phyloP scores from a whole-genome alignment of 2,888 invertebrate species.

The Strigamia crassipes region DNA sequence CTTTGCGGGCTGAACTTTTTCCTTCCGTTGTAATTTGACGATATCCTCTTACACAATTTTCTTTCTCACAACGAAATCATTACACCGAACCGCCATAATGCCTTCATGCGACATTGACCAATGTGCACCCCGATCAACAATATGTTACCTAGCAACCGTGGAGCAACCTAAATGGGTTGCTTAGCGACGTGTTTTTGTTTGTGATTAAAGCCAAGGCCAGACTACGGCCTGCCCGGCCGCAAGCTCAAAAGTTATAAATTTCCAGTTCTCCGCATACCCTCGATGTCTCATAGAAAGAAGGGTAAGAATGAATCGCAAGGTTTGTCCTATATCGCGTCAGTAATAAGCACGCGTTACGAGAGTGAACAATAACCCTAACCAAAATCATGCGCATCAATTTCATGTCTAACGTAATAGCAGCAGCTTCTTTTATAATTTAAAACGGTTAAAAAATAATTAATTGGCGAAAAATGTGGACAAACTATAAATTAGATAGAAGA shows the following conservation, averaged over 20 bases:
- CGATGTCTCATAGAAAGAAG: slow-evolving; percentile 5
- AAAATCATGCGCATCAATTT: too few species aligned
- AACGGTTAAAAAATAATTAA: too few species aligned
- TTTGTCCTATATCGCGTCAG: background rate
- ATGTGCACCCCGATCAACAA: background rate
- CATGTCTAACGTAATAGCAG: too few species aligned
- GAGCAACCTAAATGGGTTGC: background rate
- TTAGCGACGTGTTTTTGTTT: background rate
- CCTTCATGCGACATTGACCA: background rate
- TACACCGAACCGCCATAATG: background rate
- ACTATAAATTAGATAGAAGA: too few species aligned
- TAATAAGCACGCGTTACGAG: background rate
- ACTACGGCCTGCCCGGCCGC: background rate
- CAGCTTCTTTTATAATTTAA: too few species aligned
- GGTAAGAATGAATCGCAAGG: background rate
- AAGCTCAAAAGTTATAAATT: background rate
- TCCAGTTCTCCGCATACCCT: slow-evolving; percentile 16
- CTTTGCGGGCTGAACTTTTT: too few species aligned
- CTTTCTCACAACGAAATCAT: background rate
- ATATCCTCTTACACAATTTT: too few species aligned
- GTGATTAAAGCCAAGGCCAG: background rate
- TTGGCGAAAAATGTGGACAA: too few species aligned
- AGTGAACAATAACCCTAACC: background rate
- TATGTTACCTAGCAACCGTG: background rate
- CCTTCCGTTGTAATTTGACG: too few species aligned